Base-by-base conservation (phyloP, 2,888 invertebrate species). In the Nomada goodeniana region DNA sequence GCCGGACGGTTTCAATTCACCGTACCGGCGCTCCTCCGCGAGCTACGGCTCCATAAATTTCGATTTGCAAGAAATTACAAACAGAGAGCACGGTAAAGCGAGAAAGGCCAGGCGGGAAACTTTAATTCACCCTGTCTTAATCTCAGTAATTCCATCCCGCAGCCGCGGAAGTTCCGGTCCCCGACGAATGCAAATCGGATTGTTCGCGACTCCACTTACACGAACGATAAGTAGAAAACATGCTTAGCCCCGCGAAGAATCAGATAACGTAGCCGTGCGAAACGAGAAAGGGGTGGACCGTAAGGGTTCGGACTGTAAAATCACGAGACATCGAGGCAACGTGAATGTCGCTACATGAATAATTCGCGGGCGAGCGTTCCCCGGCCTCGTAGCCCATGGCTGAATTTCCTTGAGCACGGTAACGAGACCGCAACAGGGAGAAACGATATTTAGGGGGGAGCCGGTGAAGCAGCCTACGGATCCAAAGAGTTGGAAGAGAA, bases 341-440 rank as follows among this genome's bases (percentile, higher is more conserved):
- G 76, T 73, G 77, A 84, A 84, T 77, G 75, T 77, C 84, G 73
- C 84, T 86, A 77, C 82, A 84, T 75, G 80, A 77, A 86, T 76
- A 86, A 86, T 84, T 67, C 84, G 60, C 60, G 73, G 73, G 68
- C 82, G 73, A 72, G 60, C 79, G 79, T 72, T 82, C 84, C 69
- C 65, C 70, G 67, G 78, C 71, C 65, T 71, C 70, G 75, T 61
- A 79, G 80, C 82, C 82, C 53, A 64, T 69, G 77, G 76, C 75
- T 68, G 64, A 80, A 76, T 86, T 83, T 78, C 79, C 57, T 44
- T 70, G 68, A 80, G 76, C 71, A 65, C 68, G 84, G 86, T 86
- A 82, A 80, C 75, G 76, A 86, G 76, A 71, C 76, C 84, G 86
- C 82, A 86, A 82, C 82, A 72, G 75, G 75, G 82, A 86, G 86